Conservation (phyloP, 2,797 vertebrate species). For the Zenarchopterus dispar region DNA sequence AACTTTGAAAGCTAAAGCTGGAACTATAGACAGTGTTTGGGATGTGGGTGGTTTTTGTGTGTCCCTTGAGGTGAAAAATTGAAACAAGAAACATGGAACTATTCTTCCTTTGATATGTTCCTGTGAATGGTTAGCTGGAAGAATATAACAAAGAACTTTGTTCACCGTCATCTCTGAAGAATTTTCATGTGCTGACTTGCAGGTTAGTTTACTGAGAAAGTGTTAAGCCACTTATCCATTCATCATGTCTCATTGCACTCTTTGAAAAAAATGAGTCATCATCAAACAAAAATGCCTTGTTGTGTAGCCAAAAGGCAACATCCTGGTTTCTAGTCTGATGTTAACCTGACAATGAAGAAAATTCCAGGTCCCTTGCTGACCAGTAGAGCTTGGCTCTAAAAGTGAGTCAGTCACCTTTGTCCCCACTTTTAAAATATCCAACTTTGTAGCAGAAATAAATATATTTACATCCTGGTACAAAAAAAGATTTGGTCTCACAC, state of each 20-base stretch:
- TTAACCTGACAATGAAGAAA: too few species aligned
- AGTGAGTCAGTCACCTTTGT: too few species aligned
- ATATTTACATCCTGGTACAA: too few species aligned
- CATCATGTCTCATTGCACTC: neutral
- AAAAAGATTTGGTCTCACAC: too few species aligned
- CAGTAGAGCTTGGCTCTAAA: too few species aligned
- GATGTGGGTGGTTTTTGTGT: neutral
- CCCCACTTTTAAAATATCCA: too few species aligned
- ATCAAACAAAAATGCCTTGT: neutral
- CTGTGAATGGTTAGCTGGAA: neutral
- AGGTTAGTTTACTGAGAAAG: conserved; percentile 1
- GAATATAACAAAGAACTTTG: neutral
- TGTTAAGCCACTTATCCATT: neutral
- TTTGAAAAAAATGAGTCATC: too few species aligned
- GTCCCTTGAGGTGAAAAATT: neutral
- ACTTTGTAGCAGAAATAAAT: too few species aligned
- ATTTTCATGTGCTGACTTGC: neutral
- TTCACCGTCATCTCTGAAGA: neutral
- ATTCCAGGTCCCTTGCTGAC: too few species aligned
- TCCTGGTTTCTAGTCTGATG: too few species aligned
- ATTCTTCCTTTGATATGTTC: neutral
- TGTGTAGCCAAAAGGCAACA: neutral
- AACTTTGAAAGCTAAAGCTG: conserved; percentile 1
- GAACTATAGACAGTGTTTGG: neutral
- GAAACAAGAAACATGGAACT: neutral